These are phyloP conservation scores for Brachionus asplanchnoidis DNA, from an alignment of 1,140 invertebrate genomes.

Conservation along the genomic window DNA sequence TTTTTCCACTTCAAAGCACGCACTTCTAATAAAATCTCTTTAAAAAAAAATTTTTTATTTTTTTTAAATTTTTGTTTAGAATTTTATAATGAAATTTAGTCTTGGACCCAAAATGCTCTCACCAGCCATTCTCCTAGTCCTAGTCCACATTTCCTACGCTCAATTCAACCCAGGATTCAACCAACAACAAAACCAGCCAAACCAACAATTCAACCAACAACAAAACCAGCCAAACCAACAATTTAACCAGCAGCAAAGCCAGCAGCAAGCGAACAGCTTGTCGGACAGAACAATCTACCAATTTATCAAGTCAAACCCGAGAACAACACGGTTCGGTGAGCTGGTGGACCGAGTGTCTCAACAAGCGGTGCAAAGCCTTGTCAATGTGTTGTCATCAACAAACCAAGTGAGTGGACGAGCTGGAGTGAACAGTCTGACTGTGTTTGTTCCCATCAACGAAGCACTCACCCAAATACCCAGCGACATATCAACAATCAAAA, in stretches of 20 bases:
- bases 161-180: background rate
- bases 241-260: background rate
- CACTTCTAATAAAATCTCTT: background rate
- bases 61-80: background rate
- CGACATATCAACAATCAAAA: background rate
- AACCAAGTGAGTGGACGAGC: background rate
- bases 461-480: background rate
- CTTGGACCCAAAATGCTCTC: background rate
- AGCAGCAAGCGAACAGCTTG: background rate
- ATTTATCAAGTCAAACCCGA: background rate
- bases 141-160: background rate
- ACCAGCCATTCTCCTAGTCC: background rate
- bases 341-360: background rate
- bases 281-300: background rate
- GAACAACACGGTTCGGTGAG: background rate
- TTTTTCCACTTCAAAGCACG: background rate
- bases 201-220: background rate
- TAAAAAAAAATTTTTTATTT: background rate
- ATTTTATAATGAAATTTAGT: background rate
- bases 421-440: background rate
- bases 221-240: background rate
- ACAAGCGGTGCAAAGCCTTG: background rate
- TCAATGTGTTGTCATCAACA: background rate
- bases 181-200: background rate
- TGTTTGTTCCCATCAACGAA: constrained; percentile 27